Evolutionary conservation across 1,140 invertebrate species (phyloP).

Genomic region (Polypedilum vanderplanki): DNA sequence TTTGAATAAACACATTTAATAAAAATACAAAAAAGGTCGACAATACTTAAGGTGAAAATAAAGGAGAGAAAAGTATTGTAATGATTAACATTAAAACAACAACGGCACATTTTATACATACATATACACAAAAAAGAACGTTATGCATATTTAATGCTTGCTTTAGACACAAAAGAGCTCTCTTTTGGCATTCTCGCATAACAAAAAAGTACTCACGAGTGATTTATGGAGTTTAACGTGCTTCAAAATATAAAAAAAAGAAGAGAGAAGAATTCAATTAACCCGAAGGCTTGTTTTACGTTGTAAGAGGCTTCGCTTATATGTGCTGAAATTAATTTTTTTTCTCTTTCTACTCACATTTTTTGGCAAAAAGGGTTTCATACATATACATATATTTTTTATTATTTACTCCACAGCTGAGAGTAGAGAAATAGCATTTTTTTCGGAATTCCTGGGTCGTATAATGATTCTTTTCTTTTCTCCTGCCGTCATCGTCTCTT

Average conservation of each 20-base stretch:
- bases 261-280: conserved; percentile 14
- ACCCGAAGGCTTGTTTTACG: conserved; percentile 4
- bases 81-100: conserved; percentile 16
- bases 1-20: too few species aligned
- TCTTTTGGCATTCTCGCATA: conserved; percentile 17
- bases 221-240: conserved; percentile 12
- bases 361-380: neutral
- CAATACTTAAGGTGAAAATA: too few species aligned
- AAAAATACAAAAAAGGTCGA: too few species aligned
- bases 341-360: neutral
- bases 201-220: conserved; percentile 5
- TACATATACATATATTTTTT: neutral
- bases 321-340: conserved; percentile 14
- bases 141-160: conserved; percentile 19
- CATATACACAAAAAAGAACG: neutral
- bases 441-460: conserved; percentile 13
- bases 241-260: conserved; percentile 9
- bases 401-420: neutral
- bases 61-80: neutral
- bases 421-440: conserved; percentile 13
- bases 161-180: conserved; percentile 17
- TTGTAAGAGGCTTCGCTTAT: neutral
- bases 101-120: neutral
- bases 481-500: neutral
- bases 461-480: conserved; percentile 2